These are phyloP conservation scores for Porites evermanni DNA, from an alignment of 92 coral and sea anemone species.

Conservation along the genomic window DNA sequence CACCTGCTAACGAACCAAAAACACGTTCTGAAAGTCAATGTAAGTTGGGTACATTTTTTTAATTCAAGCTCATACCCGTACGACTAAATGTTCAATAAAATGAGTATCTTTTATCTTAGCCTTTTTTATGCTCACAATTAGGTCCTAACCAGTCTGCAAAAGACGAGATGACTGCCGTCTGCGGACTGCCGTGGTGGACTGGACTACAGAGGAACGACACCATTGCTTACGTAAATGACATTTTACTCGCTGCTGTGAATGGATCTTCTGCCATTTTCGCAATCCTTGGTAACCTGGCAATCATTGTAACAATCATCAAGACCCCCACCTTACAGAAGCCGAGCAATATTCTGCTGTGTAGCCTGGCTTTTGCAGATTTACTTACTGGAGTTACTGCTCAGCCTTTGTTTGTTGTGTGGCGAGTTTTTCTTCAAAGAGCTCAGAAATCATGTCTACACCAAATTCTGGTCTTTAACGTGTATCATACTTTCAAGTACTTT, in stretches of 20 bases:
- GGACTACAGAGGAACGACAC: slow-evolving; percentile 23
- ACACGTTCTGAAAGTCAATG: no score
- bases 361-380: slow-evolving; percentile 51
- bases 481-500: not conserved
- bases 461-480: not conserved
- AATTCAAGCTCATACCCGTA: no score
- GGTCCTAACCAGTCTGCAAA: no score
- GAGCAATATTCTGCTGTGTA: slow-evolving; percentile 50
- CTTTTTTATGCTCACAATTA: no score
- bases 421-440: slow-evolving; percentile 8
- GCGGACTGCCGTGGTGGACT: not conserved
- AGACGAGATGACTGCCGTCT: not conserved
- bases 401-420: slow-evolving; percentile 53
- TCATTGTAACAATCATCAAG: slow-evolving; percentile 42
- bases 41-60: no score
- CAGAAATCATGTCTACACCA: not conserved
- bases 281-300: slow-evolving; percentile 6
- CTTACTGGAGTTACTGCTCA: slow-evolving; percentile 43
- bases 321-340: slow-evolving; percentile 35
- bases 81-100: no score
- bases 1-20: no score
- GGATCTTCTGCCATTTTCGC: not conserved
- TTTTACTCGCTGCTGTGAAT: slow-evolving; percentile 19
- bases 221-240: slow-evolving; percentile 1
- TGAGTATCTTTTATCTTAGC: no score